phyloP scores from a whole-genome alignment of 1,140 invertebrate species.

The Rhagoletis zephyria region DNA sequence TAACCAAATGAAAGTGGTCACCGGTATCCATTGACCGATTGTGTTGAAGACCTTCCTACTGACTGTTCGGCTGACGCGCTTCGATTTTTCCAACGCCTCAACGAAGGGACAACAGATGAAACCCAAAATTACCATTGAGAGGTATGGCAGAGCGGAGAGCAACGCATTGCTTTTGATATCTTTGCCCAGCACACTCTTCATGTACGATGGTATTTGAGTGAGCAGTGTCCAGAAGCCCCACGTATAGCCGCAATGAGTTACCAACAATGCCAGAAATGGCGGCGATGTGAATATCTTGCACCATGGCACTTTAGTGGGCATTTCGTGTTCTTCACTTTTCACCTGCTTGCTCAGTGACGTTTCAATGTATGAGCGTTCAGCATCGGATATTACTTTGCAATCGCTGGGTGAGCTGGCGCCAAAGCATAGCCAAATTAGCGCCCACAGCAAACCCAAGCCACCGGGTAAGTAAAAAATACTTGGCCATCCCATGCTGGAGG shows the following conservation, averaged over 20 bases:
- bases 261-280: constrained; percentile 88
- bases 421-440: constrained; percentile 77
- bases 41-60: constrained; percentile 81
- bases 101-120: constrained; percentile 79
- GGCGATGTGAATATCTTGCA: constrained; percentile 82
- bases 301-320: constrained; percentile 78
- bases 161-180: constrained; percentile 84
- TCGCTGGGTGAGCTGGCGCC: constrained; percentile 80
- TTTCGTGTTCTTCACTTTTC: constrained; percentile 53
- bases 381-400: constrained; percentile 76
- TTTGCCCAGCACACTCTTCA: constrained; percentile 86
- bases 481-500: constrained; percentile 82
- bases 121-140: constrained; percentile 81
- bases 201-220: constrained; percentile 91
- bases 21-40: constrained; percentile 78
- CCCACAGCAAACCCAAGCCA: constrained; percentile 77
- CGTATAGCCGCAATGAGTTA: constrained; percentile 89
- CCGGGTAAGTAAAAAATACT: constrained; percentile 86
- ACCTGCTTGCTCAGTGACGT: constrained; percentile 62
- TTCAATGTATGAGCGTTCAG: constrained; percentile 79
- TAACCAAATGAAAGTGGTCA: constrained; percentile 77
- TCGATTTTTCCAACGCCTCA: constrained; percentile 77
- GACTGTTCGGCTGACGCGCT: constrained; percentile 74
- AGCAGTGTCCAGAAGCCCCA: constrained; percentile 95
- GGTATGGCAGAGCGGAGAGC: constrained; percentile 86